Percentiles rank a stretch among this genome's conserved stretches.
Evolutionary conservation across 1,140 invertebrate species (phyloP).

Genomic region (Drosophila watanabei): DNA sequence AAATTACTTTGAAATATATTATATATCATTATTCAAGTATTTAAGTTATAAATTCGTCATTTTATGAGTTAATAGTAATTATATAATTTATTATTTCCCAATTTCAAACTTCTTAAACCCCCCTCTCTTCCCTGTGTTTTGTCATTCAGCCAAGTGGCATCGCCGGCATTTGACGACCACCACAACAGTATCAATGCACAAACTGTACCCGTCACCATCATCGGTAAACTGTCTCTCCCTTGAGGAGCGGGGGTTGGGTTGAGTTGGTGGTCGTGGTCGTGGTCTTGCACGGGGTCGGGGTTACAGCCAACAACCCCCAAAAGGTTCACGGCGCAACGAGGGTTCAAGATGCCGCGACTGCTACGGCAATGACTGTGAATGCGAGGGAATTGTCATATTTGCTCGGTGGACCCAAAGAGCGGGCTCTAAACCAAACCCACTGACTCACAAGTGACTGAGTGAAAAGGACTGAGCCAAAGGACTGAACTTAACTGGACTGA

Average conservation of each 20-base stretch:
- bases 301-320: slow-evolving; percentile 65
- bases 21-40: too few relatives aligned
- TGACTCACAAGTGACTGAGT: slow-evolving; percentile 64
- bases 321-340: slow-evolving; percentile 47
- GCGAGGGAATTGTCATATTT: slow-evolving; percentile 77
- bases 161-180: slow-evolving; percentile 69
- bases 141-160: slow-evolving; percentile 68
- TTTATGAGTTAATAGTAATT: too few relatives aligned
- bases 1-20: too few relatives aligned
- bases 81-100: too few relatives aligned
- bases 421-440: slow-evolving; percentile 25
- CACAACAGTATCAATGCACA: slow-evolving; percentile 84
- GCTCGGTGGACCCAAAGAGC: slow-evolving; percentile 28
- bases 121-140: slow-evolving; percentile 52
- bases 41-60: too few relatives aligned
- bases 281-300: slow-evolving; percentile 22
- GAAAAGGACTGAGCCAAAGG: slow-evolving; percentile 37
- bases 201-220: slow-evolving; percentile 75
- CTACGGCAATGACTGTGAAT: too few relatives aligned
- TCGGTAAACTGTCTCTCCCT: slow-evolving; percentile 54
- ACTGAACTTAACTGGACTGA: slow-evolving; percentile 30
- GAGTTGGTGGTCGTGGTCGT: slow-evolving; percentile 23
- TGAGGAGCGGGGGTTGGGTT: slow-evolving; percentile 7
- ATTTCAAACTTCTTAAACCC: not conserved
- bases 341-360: slow-evolving; percentile 71